Percentiles rank a stretch among this genome's conserved stretches.
Evolutionary conservation across 2,113 vertebrate genomes (phyloP).

Genomic region (Pterocles burchelli): DNA sequence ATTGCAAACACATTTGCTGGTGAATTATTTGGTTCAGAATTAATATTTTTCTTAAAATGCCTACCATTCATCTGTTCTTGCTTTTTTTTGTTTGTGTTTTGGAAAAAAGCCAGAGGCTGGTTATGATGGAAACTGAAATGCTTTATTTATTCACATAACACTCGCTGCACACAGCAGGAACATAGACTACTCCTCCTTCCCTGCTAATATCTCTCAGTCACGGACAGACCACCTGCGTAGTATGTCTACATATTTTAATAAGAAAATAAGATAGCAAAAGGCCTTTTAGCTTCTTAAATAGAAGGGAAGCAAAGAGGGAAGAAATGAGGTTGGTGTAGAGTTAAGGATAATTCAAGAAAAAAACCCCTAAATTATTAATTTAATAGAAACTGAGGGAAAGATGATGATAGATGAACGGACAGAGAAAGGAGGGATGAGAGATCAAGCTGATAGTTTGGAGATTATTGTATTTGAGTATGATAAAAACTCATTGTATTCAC

Average conservation of each 20-base stretch:
- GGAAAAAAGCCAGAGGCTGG: background rate
- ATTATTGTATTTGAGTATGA: background rate
- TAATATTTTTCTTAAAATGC: background rate
- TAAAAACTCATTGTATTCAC: background rate
- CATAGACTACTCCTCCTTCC: background rate
- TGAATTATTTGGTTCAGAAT: background rate
- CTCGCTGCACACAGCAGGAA: slow-evolving; percentile 15
- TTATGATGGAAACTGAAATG: slow-evolving; percentile 22
- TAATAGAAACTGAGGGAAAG: background rate
- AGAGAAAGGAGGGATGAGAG: background rate
- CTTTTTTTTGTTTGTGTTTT: background rate
- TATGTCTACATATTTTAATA: slow-evolving; percentile 6
- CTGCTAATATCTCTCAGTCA: background rate
- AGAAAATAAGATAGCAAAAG: background rate
- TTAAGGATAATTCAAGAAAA: background rate
- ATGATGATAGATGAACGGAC: background rate
- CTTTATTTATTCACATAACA: slow-evolving; percentile 27
- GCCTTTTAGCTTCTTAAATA: background rate
- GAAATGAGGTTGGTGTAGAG: background rate
- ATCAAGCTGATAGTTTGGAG: background rate
- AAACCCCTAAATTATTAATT: background rate
- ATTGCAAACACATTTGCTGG: background rate
- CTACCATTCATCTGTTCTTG: background rate
- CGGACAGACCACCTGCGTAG: background rate
- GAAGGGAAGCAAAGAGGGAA: background rate